phyloP scores from a whole-genome alignment of 2,797 vertebrate genomes.

The Delichon dasypus region DNA sequence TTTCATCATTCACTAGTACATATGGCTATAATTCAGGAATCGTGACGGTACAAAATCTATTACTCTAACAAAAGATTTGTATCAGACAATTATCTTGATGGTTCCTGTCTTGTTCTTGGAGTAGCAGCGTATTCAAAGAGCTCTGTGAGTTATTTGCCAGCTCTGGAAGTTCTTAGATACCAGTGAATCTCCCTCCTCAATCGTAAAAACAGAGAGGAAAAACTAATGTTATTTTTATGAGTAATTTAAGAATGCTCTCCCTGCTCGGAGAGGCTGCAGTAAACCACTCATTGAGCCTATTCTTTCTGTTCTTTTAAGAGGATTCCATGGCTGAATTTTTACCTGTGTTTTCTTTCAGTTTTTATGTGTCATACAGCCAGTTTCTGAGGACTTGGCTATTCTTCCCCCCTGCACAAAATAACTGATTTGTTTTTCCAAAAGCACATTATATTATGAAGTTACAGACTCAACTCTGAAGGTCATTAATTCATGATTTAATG shows the following conservation, averaged over 20 bases:
- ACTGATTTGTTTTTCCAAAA: neutral
- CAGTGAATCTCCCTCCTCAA: slow-evolving; percentile 44
- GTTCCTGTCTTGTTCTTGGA: slow-evolving; percentile 61
- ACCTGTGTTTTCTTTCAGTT: neutral
- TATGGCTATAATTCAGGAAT: slow-evolving; percentile 64
- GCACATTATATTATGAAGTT: neutral
- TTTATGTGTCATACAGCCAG: neutral
- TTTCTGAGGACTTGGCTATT: neutral
- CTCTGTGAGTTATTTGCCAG: slow-evolving; percentile 44
- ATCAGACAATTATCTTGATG: slow-evolving; percentile 67
- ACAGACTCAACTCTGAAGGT: neutral
- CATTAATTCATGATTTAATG: neutral
- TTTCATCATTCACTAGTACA: slow-evolving; percentile 63
- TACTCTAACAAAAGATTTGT: slow-evolving; percentile 67
- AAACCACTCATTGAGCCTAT: neutral
- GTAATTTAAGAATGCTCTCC: slow-evolving; percentile 38
- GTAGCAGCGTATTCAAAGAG: slow-evolving; percentile 40
- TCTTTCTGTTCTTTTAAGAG: neutral
- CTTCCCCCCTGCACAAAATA: neutral
- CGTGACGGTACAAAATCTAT: slow-evolving; percentile 61
- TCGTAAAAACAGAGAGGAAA: slow-evolving; percentile 38
- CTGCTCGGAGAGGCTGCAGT: neutral
- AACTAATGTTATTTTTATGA: slow-evolving; percentile 66
- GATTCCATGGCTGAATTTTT: neutral
- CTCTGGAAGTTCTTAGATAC: slow-evolving; percentile 59